Conservation (phyloP, 2,888 invertebrate species). For the Andrena minutula region DNA sequence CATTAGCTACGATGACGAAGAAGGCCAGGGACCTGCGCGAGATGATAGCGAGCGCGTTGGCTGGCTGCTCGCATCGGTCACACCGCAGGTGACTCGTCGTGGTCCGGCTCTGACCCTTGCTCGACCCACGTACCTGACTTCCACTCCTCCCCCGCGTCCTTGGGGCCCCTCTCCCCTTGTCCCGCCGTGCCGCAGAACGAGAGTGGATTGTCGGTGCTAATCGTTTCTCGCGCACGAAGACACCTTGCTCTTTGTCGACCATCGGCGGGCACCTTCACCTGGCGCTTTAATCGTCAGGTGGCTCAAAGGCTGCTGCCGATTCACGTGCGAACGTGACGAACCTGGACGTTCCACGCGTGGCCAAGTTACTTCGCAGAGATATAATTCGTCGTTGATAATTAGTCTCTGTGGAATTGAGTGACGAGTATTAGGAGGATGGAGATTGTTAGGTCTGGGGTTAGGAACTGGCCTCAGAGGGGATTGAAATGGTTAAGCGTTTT, state of each 20-base stretch:
- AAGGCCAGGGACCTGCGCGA: constrained; percentile 72
- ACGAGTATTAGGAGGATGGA: too few relatives aligned
- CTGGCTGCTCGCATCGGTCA: constrained; percentile 77
- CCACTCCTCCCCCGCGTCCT: constrained; percentile 60
- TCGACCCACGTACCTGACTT: constrained; percentile 79
- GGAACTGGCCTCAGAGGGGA: too few relatives aligned
- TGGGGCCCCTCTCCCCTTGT: constrained; percentile 40
- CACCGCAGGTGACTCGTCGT: constrained; percentile 80
- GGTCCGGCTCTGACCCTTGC: constrained; percentile 75
- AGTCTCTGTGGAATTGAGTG: too few relatives aligned
- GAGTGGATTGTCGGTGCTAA: constrained; percentile 65
- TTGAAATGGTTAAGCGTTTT: too few relatives aligned
- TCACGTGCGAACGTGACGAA: background rate
- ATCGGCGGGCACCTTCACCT: constrained; percentile 22
- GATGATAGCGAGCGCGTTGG: constrained; percentile 76
- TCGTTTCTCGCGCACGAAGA: constrained; percentile 62
- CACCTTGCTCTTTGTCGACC: constrained; percentile 55
- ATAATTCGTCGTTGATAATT: background rate
- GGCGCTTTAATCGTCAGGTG: constrained; percentile 19
- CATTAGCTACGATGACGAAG: constrained; percentile 77
- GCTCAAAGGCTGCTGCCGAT: background rate
- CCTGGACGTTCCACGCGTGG: background rate
- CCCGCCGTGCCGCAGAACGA: constrained; percentile 29
- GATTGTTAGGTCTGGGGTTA: too few relatives aligned
- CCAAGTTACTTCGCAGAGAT: background rate